phyloP scores from a whole-genome alignment of 2,888 invertebrate species.

The Tridacna gigas region DNA sequence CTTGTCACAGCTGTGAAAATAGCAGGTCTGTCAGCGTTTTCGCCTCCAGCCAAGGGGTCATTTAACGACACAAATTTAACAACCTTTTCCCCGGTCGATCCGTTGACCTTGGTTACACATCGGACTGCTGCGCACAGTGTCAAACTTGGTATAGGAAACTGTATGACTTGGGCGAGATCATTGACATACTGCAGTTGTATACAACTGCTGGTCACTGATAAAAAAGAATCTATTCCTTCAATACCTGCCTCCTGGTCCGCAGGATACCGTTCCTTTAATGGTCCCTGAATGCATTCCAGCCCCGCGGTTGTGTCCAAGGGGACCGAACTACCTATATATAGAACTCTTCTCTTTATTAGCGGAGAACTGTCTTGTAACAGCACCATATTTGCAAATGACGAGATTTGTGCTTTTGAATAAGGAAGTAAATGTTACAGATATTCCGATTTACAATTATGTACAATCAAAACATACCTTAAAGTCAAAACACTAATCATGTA shows the following conservation, averaged over 20 bases:
- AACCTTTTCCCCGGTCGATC: conserved; percentile 70
- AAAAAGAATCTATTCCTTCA: conserved; percentile 89
- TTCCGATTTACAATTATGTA: too few species aligned
- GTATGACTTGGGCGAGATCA: conserved; percentile 77
- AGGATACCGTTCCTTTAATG: conserved; percentile 79
- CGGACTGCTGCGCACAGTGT: conserved; percentile 84
- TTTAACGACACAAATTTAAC: conserved; percentile 82
- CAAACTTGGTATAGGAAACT: conserved; percentile 83
- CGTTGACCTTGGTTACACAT: conserved; percentile 74
- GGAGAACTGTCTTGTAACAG: conserved; percentile 32
- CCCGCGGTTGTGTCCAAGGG: conserved; percentile 82
- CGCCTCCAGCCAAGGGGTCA: conserved; percentile 74
- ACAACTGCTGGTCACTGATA: conserved; percentile 98
- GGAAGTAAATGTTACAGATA: conserved; percentile 10
- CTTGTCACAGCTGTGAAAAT: conserved; percentile 83
- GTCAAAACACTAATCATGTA: too few species aligned
- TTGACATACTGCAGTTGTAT: conserved; percentile 94
- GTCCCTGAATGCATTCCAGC: conserved; percentile 82
- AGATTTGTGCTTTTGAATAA: background rate
- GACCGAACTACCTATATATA: conserved; percentile 84
- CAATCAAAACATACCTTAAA: too few species aligned
- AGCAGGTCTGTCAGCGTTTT: conserved; percentile 78
- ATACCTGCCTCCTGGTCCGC: conserved; percentile 72
- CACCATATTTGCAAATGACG: conserved; percentile 40
- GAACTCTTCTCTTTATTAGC: conserved; percentile 68